Percentiles rank a stretch among this genome's conserved stretches.
These are phyloP conservation scores for Chloromyia formosa DNA, from an alignment of 2,888 invertebrate species.

Conservation along the genomic window DNA sequence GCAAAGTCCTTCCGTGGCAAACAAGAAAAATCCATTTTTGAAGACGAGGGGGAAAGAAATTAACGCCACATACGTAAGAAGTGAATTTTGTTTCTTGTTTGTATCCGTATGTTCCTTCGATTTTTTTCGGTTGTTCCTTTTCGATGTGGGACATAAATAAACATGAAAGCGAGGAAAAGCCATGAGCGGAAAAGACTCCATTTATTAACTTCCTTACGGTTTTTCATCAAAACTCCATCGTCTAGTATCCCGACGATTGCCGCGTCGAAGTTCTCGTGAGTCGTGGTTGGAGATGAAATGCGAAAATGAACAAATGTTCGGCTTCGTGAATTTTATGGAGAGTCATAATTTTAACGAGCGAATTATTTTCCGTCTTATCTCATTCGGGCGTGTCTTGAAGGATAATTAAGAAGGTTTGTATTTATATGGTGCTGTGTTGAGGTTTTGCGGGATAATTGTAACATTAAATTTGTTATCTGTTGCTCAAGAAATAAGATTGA, in stretches of 20 bases:
- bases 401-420: no score
- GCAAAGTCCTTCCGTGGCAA: slow-evolving; percentile 1
- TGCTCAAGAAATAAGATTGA: no score
- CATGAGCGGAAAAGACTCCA: slow-evolving; percentile 5
- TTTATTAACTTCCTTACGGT: slow-evolving; percentile 3
- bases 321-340: not conserved
- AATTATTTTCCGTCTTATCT: not conserved
- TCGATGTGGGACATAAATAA: not conserved
- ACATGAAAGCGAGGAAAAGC: not conserved
- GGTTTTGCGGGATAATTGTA: no score
- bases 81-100: not conserved
- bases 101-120: not conserved
- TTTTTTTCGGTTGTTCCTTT: no score
- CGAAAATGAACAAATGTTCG: not conserved
- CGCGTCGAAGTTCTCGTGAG: not conserved
- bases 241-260: not conserved
- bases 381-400: no score
- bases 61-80: slow-evolving; percentile 12
- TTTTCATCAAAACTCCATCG: not conserved
- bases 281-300: not conserved
- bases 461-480: no score
- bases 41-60: slow-evolving; percentile 8
- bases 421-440: no score
- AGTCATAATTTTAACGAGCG: slow-evolving; percentile 5
- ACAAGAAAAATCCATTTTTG: slow-evolving; percentile 22